Percentiles rank a stretch among this genome's conserved stretches.
Conservation (phyloP, 2,797 vertebrate species). For the Nothura maculosa region DNA sequence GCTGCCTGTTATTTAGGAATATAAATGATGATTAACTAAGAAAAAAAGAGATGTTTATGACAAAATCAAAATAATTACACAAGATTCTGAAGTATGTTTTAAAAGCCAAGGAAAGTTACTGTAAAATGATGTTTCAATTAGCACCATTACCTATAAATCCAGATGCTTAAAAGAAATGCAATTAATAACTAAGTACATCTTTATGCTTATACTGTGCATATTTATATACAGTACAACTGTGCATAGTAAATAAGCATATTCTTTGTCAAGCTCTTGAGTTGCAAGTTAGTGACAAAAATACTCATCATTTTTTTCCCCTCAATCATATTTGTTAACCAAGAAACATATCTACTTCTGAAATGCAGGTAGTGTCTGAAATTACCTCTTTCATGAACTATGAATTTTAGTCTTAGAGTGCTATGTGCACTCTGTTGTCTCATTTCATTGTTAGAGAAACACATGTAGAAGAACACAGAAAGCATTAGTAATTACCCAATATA, state of each 20-base stretch:
- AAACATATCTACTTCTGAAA: neutral
- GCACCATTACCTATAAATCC: neutral
- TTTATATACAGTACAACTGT: too few species aligned
- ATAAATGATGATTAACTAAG: neutral
- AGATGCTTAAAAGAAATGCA: neutral
- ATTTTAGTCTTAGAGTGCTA: neutral
- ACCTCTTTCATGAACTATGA: neutral
- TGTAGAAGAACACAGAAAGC: fast-evolving
- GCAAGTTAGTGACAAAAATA: neutral
- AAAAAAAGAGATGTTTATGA: neutral
- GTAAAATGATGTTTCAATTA: neutral
- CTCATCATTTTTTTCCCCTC: neutral
- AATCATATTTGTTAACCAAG: neutral
- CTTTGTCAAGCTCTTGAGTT: neutral
- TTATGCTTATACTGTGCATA: neutral
- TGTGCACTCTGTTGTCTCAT: neutral
- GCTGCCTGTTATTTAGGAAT: neutral
- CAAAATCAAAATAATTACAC: neutral
- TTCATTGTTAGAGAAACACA: neutral
- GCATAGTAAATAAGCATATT: neutral
- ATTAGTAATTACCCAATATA: neutral
- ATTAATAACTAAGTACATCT: neutral
- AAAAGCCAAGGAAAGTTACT: neutral
- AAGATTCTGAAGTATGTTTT: neutral
- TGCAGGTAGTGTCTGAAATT: neutral